phyloP scores from a whole-genome alignment of 2,888 invertebrate genomes.

The Agrochola lychnidis region DNA sequence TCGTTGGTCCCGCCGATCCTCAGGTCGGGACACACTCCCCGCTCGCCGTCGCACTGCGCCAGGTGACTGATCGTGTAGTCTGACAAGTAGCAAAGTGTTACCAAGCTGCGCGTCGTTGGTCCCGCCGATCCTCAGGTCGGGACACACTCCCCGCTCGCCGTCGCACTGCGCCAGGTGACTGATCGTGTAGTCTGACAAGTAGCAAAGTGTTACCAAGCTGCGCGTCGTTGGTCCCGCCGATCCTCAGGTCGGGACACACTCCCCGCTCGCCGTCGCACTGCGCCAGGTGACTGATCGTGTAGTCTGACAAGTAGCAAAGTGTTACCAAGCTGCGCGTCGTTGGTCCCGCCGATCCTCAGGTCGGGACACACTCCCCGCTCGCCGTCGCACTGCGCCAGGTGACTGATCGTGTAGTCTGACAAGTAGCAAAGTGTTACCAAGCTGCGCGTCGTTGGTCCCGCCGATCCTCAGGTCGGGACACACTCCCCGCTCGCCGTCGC shows the following conservation, averaged over 20 bases:
- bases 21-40: constrained; percentile 96
- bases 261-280: constrained; percentile 96
- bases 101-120: constrained; percentile 93
- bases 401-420: constrained; percentile 94
- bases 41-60: constrained; percentile 95
- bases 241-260: constrained; percentile 95
- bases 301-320: constrained; percentile 83
- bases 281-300: constrained; percentile 95
- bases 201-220: constrained; percentile 85
- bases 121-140: constrained; percentile 95
- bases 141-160: constrained; percentile 95
- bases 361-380: constrained; percentile 96
- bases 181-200: constrained; percentile 92
- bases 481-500: constrained; percentile 95
- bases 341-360: constrained; percentile 94
- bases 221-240: constrained; percentile 95
- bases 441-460: constrained; percentile 94
- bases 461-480: constrained; percentile 96
- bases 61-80: constrained; percentile 95
- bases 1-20: constrained; percentile 95
- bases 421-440: constrained; percentile 81
- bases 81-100: constrained; percentile 61
- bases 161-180: constrained; percentile 95
- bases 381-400: constrained; percentile 95
- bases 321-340: constrained; percentile 93